Evolutionary conservation across 2,113 vertebrate genomes (phyloP).

Genomic region (Micromys minutus): DNA sequence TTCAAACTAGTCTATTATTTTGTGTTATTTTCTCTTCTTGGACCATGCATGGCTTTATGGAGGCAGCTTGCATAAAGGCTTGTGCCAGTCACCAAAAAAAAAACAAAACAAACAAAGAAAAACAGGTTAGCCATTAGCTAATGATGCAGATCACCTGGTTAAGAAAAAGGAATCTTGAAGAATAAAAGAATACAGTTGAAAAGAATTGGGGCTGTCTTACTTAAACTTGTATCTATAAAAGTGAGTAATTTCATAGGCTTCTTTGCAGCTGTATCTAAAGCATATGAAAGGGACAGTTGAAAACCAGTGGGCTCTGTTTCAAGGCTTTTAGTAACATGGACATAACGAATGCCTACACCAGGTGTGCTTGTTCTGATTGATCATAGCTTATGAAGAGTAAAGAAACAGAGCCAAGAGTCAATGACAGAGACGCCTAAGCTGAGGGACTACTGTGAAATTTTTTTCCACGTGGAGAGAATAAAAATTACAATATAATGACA

Average conservation of each 20-base stretch:
- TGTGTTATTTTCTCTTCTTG: not conserved
- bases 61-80: not conserved
- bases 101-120: not conserved
- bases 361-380: not conserved
- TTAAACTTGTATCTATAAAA: not conserved
- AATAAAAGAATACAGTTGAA: not conserved
- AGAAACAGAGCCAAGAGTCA: conserved; percentile 24
- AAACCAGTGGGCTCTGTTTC: not conserved
- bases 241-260: not conserved
- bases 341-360: not conserved
- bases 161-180: not conserved
- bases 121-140: not conserved
- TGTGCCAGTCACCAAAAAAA: not conserved
- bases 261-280: not conserved
- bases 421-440: not conserved
- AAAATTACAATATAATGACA: conserved; percentile 10
- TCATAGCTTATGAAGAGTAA: conserved; percentile 4
- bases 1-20: conserved; percentile 40
- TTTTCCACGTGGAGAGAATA: not conserved
- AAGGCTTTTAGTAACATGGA: not conserved
- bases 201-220: not conserved
- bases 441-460: not conserved
- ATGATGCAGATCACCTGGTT: not conserved
- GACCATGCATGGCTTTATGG: not conserved
- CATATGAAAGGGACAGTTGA: conserved; percentile 12